These are phyloP conservation scores for Cotesia typhae DNA, from an alignment of 1,140 invertebrate species.

Conservation along the genomic window DNA sequence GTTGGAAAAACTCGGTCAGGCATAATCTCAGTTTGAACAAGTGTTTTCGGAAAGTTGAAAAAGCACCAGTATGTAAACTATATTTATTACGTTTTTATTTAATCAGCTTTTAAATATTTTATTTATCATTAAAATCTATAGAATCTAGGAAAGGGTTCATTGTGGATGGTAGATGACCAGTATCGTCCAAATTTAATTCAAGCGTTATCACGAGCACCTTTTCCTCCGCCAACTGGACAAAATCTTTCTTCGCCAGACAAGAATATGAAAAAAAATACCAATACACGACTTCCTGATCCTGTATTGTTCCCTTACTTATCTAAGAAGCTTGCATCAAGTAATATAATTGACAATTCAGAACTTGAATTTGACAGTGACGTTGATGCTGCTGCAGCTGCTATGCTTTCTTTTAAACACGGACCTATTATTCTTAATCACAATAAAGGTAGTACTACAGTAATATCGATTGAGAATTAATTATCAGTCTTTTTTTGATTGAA, in stretches of 20 bases:
- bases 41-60: constrained; percentile 96
- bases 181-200: constrained; percentile 86
- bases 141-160: constrained; percentile 92
- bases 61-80: constrained; percentile 75
- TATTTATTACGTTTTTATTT: constrained; percentile 21
- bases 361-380: constrained; percentile 74
- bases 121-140: constrained; percentile 57
- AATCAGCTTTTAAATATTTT: constrained; percentile 12
- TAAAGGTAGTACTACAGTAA: constrained; percentile 57
- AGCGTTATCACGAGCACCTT: constrained; percentile 83
- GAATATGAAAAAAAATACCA: constrained; percentile 51
- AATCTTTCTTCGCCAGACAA: constrained; percentile 58
- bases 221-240: constrained; percentile 73
- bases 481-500: constrained; percentile 33
- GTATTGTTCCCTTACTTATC: constrained; percentile 82
- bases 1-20: constrained; percentile 97
- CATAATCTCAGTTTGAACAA: constrained; percentile 97
- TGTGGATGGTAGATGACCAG: constrained; percentile 94
- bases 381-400: constrained; percentile 81
- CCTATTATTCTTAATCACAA: constrained; percentile 66
- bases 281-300: constrained; percentile 71
- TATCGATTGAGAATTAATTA: constrained; percentile 4
- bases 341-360: constrained; percentile 58
- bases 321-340: constrained; percentile 71
- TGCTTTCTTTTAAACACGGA: constrained; percentile 82